These are phyloP conservation scores for Sminthopsis crassicaudata DNA, from an alignment of 2,113 vertebrate species.

Conservation along the genomic window DNA sequence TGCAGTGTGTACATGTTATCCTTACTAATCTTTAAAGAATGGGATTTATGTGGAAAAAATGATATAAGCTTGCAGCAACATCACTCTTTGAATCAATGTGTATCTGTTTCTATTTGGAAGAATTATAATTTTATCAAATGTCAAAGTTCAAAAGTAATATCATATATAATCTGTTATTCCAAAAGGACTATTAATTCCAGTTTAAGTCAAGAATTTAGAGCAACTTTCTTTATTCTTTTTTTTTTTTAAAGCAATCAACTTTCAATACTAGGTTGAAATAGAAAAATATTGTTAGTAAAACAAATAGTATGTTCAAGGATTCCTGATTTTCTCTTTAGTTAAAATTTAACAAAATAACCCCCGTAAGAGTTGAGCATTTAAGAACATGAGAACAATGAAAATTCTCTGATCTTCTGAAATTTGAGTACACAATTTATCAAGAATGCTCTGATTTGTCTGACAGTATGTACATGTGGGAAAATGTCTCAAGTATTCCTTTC, in stretches of 20 bases:
- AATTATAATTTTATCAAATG: not conserved
- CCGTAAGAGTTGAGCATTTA: not conserved
- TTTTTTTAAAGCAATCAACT: not conserved
- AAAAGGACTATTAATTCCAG: not conserved
- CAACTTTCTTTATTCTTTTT: not conserved
- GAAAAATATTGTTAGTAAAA: not conserved
- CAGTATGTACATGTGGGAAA: not conserved
- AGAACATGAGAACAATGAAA: not conserved
- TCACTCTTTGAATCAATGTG: not conserved
- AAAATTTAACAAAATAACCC: not conserved
- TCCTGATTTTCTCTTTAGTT: not conserved
- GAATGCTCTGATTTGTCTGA: not conserved
- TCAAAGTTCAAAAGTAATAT: not conserved
- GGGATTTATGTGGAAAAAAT: not conserved
- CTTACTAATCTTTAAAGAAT: not conserved
- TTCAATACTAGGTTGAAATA: not conserved
- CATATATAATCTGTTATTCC: not conserved
- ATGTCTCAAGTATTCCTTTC: not conserved
- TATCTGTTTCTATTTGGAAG: too few species aligned
- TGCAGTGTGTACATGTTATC: not conserved
- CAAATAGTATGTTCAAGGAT: not conserved
- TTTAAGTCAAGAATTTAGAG: conserved; percentile 9
- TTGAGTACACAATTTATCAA: not conserved
- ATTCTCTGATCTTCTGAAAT: not conserved
- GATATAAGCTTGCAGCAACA: not conserved